These are phyloP conservation scores for Talpa occidentalis DNA, from an alignment of 2,113 vertebrate genomes.

Conservation along the genomic window DNA sequence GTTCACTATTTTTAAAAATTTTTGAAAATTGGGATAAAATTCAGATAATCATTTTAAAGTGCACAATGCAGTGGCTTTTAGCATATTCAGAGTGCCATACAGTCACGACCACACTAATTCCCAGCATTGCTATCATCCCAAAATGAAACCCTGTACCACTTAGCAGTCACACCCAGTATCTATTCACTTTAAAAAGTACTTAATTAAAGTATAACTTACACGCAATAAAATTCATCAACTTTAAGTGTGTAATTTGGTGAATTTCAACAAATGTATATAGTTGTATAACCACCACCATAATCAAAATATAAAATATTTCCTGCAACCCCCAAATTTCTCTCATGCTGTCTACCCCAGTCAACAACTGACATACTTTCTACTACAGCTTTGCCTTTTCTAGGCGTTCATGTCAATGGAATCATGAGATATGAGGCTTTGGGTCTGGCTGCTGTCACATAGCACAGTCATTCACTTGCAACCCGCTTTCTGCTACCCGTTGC, in stretches of 20 bases:
- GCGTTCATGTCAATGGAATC: conserved; percentile 2
- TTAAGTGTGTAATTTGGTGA: neutral
- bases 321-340: neutral
- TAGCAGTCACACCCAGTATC: neutral
- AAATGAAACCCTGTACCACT: neutral
- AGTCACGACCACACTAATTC: neutral
- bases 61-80: neutral
- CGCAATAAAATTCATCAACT: neutral
- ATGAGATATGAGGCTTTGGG: neutral
- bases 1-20: neutral
- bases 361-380: neutral
- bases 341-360: neutral
- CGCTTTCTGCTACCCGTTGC: neutral
- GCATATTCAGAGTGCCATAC: neutral
- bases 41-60: conserved; percentile 3
- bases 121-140: neutral
- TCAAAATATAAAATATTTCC: neutral
- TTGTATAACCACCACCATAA: neutral
- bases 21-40: neutral
- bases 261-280: neutral
- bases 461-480: neutral
- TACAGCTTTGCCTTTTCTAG: neutral
- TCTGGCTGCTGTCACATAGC: conserved; percentile 6
- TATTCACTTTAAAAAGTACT: conserved; percentile 22
- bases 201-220: neutral